Evolutionary conservation across 2,797 vertebrate genomes (phyloP), one percentile per base, ranked within the genome.

Genomic region (Artibeus lituratus): DNA sequence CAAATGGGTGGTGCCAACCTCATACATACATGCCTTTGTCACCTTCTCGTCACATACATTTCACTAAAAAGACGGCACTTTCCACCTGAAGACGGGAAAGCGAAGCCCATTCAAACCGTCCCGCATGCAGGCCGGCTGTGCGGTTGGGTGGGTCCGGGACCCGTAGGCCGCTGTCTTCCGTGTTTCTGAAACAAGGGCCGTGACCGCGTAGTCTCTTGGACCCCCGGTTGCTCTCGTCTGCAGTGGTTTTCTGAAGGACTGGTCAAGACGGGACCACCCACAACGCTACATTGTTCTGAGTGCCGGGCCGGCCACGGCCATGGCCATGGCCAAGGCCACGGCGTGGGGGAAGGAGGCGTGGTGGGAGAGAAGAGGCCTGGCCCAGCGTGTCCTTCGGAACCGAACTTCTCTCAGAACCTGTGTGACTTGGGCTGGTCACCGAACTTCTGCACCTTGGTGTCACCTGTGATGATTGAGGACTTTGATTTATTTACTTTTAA

Each of bases 281-380:
- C 44, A 35, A 29, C 21, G 14, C 29, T 35, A 24, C 49, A 0
- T 39, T 37, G 37, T n/a, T 44, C 51, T 4, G 24, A 11, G 55
- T 10, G 55, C 55, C 9, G 22, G 39, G 39, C 39, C 39, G 4
- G 39, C 4, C 39, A 42, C 39, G 7, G 21, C 53, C 22, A 0
- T n/a, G 39, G 39, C 39, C 39, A 4, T 7, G 4, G 39, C 4
- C 39, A 42, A 4, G 7, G 21, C 53, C 22, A 0, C 1, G 9
- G 9, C 53, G 8, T 6, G 19, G 51, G 2, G 21, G 53, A 2
- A 10, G 53, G 53, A 55, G 59, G 24, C 47, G 1, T 55, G 19
- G 8, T 2, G 14, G 21, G 16, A 44, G 67, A 59, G 67, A 69
- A 37, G 42, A 47, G 29, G 18, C 59, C 10, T 21, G 57, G 49